These are phyloP conservation scores for Harlomillsia oculata DNA, from an alignment of 1,140 invertebrate genomes.

Conservation along the genomic window DNA sequence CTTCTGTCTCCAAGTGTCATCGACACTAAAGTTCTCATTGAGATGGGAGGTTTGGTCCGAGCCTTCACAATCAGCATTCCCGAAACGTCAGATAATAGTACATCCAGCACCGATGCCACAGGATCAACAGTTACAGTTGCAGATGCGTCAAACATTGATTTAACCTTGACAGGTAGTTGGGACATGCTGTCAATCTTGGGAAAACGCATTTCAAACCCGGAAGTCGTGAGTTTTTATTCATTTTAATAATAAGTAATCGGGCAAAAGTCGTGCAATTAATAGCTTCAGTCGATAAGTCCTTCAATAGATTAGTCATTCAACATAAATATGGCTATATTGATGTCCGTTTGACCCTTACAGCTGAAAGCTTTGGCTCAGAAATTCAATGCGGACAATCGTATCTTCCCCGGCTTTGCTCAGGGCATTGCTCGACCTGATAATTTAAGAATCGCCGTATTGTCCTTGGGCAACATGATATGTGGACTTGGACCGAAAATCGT, in stretches of 20 bases:
- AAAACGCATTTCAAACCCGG: constrained; percentile 10
- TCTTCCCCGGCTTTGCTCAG: constrained; percentile 21
- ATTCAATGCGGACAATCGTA: constrained; percentile 27
- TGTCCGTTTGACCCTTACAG: constrained; percentile 12
- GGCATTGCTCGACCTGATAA: constrained; percentile 18
- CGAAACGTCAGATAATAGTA: not conserved
- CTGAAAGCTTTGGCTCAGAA: constrained; percentile 30
- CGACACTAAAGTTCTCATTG: constrained; percentile 18
- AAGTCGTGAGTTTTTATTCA: constrained; percentile 11
- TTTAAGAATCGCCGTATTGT: constrained; percentile 18
- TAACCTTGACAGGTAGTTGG: constrained; percentile 16
- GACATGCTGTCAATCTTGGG: constrained; percentile 29
- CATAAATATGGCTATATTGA: not conserved
- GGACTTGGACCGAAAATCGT: constrained; percentile 22
- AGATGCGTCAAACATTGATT: constrained; percentile 12
- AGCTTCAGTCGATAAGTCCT: no score
- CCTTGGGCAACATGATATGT: constrained; percentile 31
- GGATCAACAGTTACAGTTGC: no score
- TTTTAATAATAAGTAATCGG: no score
- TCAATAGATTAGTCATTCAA: no score
- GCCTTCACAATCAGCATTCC: not conserved
- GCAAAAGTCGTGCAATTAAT: no score
- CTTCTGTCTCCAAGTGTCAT: constrained; percentile 6
- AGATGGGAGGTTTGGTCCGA: constrained; percentile 28
- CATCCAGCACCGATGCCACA: not conserved